Percentiles rank a stretch among this genome's conserved stretches.
These are phyloP conservation scores for Dermochelys coriacea DNA, from an alignment of 2,797 vertebrate genomes.

Conservation along the genomic window DNA sequence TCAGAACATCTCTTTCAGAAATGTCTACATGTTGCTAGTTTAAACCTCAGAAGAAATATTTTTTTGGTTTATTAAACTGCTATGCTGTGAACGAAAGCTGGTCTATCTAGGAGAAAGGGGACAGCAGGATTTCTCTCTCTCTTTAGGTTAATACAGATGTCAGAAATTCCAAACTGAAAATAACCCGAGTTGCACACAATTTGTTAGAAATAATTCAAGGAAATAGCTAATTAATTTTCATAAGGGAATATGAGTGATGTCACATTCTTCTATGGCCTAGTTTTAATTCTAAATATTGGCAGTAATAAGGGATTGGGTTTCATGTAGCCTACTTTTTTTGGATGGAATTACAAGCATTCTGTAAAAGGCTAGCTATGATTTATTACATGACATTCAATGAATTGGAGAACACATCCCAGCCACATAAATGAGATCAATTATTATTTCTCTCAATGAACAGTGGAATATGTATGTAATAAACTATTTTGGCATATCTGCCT, in stretches of 20 bases:
- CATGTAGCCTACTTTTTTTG: conserved; percentile 29
- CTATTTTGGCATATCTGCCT: not conserved
- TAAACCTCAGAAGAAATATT: not conserved
- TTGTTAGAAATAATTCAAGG: conserved; percentile 44
- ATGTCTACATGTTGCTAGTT: not conserved
- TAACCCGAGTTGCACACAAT: not conserved
- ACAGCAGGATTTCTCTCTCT: not conserved
- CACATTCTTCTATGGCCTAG: conserved; percentile 33
- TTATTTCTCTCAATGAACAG: not conserved
- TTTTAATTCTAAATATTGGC: conserved; percentile 43
- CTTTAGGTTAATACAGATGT: conserved; percentile 23
- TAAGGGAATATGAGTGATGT: conserved; percentile 20
- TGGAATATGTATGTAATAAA: not conserved
- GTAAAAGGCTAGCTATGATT: not conserved
- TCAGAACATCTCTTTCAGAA: not conserved
- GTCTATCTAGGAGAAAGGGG: not conserved
- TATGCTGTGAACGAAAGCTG: not conserved
- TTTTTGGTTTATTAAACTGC: conserved; percentile 1
- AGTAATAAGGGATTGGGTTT: not conserved
- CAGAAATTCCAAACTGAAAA: conserved; percentile 43
- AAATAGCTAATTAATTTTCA: conserved; percentile 49
- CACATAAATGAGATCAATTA: conserved; percentile 34
- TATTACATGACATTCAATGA: conserved; percentile 29
- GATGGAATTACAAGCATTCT: conserved; percentile 1
- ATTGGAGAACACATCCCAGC: not conserved